Percentiles rank a stretch among this genome's conserved stretches.
These are phyloP conservation scores for Metacarcinus magister DNA, from an alignment of 2,888 invertebrate species.

Conservation along the genomic window DNA sequence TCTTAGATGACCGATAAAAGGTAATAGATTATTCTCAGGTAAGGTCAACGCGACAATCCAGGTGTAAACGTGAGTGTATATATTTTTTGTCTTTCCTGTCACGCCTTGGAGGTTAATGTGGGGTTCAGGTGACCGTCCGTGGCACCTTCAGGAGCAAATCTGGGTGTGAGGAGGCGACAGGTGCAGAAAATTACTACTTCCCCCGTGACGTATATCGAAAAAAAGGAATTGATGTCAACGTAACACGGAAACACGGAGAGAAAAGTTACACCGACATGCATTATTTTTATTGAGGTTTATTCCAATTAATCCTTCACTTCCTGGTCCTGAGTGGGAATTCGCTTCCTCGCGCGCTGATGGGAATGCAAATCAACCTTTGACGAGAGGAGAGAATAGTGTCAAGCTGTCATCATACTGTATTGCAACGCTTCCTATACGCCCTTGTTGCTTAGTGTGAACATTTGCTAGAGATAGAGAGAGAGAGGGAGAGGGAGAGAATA, in stretches of 20 bases:
- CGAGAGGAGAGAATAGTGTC: neutral
- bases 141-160: constrained; percentile 1
- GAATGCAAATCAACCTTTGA: neutral
- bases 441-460: neutral
- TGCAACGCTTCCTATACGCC: neutral
- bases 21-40: neutral
- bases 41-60: neutral
- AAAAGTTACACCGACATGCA: neutral
- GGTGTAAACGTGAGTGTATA: too few species aligned
- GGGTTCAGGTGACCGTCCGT: neutral
- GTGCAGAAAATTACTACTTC: constrained; percentile 43
- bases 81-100: neutral
- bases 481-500: neutral
- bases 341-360: neutral
- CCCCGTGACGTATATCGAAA: neutral
- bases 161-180: constrained; percentile 8
- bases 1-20: neutral
- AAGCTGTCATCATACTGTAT: neutral
- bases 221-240: constrained; percentile 13
- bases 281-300: neutral
- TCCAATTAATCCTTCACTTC: neutral
- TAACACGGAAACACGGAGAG: neutral
- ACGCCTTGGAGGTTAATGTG: neutral
- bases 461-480: neutral
- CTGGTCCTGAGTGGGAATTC: neutral